Base-by-base conservation (phyloP, 2,888 invertebrate genomes). In the Stenchaetothrips biformis region DNA sequence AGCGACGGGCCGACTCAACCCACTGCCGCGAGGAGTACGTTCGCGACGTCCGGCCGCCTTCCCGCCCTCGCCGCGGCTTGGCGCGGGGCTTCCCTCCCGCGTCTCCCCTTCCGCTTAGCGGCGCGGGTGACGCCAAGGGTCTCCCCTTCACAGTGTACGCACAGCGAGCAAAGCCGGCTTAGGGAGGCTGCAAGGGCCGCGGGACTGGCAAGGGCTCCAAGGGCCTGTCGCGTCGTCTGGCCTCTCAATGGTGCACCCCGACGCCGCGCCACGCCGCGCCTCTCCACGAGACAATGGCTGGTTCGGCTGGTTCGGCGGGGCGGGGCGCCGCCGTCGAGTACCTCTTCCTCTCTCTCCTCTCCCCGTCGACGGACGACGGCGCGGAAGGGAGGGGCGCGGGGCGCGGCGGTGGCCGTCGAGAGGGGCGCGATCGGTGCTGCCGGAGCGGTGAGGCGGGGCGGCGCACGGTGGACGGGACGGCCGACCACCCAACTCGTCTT, bases 241-340 rank as follows among this genome's bases (percentile, higher is more conserved):
- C 37, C 37, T 37, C 37, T 37, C 37, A 37, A 37, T 37, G 37
- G 67, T 53, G 53, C 53, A 18, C 21, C 21, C 21, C 67, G 21
- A n/a, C 67, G 67, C 67, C 21, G 67, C 67, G 62, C 13, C 67
- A 21, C 21, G 13, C 53, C 18, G 13, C 53, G 7, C 67, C 67
- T 25, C 67, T 74, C 67, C 67, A 74, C 67, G 25, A 74, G 7
- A 74, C 67, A 74, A 74, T 74, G 21, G 67, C 67, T 74, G 67
- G 67, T 21, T 67, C 53, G 53, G 67, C 67, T 67, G 67, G 53
- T 53, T 53, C 53, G 67, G 21, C n/a, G 67, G 67, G 21, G 67
- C 21, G 25, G 25, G 21, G 25, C 21, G 25, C 21, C 67, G 67
- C 67, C 67, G 67, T 74, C 67, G 67, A 74, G 67, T 74, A 74